A percentile compares a stretch with the other conserved stretches of the same genome.
phyloP scores from a whole-genome alignment of 1,140 invertebrate genomes.

The Fopius arisanus region DNA sequence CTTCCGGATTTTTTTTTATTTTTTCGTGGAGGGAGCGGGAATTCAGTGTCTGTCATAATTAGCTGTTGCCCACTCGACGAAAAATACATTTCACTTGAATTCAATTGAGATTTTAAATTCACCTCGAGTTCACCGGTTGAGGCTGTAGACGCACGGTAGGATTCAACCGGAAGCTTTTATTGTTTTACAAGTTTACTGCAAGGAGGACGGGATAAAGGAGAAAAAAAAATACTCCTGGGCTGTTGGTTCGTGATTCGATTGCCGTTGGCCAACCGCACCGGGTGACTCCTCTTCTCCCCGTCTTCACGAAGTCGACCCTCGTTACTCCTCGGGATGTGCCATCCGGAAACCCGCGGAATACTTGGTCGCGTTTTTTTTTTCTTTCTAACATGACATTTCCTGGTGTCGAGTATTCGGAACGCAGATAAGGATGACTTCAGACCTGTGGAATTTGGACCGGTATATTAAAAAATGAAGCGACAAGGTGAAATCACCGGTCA shows the following conservation, averaged over 20 bases:
- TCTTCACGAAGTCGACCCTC: conserved; percentile 26
- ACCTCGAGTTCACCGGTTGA: conserved; percentile 44
- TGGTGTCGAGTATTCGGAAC: conserved; percentile 13
- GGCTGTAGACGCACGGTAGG: conserved; percentile 33
- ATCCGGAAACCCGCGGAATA: conserved; percentile 33
- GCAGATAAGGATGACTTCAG: conserved; percentile 27
- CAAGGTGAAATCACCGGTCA: neutral
- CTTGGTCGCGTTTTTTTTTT: conserved; percentile 17
- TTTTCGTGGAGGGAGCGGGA: conserved; percentile 25
- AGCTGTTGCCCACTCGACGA: too few relatives aligned
- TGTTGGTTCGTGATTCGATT: conserved; percentile 42
- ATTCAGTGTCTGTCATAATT: conserved; percentile 34
- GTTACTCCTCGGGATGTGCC: conserved; percentile 13
- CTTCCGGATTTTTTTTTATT: too few relatives aligned
- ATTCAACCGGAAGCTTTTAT: conserved; percentile 61
- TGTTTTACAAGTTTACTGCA: conserved; percentile 62
- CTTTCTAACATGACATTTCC: conserved; percentile 27
- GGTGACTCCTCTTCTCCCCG: conserved; percentile 14
- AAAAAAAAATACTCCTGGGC: conserved; percentile 11
- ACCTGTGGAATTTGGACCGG: conserved; percentile 2
- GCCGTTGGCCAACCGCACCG: conserved; percentile 18
- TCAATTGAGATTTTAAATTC: too few relatives aligned
- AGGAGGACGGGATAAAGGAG: neutral
- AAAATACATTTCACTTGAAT: too few relatives aligned
- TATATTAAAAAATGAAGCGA: too few relatives aligned